Conservation (phyloP, 2,113 vertebrate genomes). For the Poicephalus meyeri region DNA sequence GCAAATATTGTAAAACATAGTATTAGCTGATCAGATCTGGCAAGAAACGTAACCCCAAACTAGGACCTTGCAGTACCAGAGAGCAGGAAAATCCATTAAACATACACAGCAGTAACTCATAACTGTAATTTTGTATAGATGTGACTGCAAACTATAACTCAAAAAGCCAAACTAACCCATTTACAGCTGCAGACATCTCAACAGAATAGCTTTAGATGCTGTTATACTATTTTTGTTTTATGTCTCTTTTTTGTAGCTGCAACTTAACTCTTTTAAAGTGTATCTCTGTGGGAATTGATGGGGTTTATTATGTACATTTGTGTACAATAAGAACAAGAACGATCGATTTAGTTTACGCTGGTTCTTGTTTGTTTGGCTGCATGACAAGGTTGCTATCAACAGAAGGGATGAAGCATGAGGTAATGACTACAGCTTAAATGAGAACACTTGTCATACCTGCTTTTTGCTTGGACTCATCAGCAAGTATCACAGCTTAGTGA, state of each 20-base stretch:
- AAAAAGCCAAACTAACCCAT: slow-evolving; percentile 53
- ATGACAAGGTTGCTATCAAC: slow-evolving; percentile 72
- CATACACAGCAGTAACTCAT: slow-evolving; percentile 35
- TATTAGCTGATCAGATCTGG: slow-evolving; percentile 24
- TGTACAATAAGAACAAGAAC: slow-evolving; percentile 44
- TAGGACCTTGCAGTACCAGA: slow-evolving; percentile 36
- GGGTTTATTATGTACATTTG: slow-evolving; percentile 54
- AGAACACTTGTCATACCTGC: slow-evolving; percentile 48
- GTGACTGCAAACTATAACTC: slow-evolving; percentile 52
- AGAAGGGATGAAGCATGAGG: slow-evolving; percentile 61
- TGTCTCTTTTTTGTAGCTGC: slow-evolving; percentile 11
- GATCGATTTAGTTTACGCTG: slow-evolving; percentile 57
- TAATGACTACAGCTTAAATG: slow-evolving; percentile 61
- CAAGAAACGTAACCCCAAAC: slow-evolving; percentile 1
- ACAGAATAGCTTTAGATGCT: slow-evolving; percentile 35
- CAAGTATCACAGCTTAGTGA: slow-evolving; percentile 22
- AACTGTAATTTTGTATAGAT: slow-evolving; percentile 50
- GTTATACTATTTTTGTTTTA: slow-evolving; percentile 48
- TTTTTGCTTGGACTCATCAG: slow-evolving; percentile 38
- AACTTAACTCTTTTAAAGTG: slow-evolving; percentile 37
- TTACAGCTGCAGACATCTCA: slow-evolving; percentile 43
- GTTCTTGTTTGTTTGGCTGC: slow-evolving; percentile 69
- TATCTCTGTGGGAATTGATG: slow-evolving; percentile 58
- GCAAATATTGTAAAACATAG: slow-evolving; percentile 4
- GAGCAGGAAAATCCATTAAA: slow-evolving; percentile 34